Conservation (phyloP, 2,113 vertebrate genomes). For the Ancistrus triradiatus region DNA sequence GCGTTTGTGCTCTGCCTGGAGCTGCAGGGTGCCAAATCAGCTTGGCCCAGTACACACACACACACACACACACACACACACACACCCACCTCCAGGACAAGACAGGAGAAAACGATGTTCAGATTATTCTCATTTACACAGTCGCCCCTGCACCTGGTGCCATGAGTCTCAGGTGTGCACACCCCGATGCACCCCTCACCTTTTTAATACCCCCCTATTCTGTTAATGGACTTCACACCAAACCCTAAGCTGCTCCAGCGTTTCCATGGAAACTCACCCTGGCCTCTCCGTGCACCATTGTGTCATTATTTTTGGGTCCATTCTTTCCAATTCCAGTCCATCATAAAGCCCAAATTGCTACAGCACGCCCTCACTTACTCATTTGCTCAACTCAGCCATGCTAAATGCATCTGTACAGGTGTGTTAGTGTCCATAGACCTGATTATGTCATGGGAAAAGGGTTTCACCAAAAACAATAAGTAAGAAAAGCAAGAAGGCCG, state of each 20-base stretch:
- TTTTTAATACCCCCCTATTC: conserved; percentile 11
- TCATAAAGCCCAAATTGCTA: not conserved
- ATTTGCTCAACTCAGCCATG: conserved; percentile 6
- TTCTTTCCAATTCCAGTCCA: conserved; percentile 35
- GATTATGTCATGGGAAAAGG: conserved; percentile 24
- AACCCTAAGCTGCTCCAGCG: conserved; percentile 47
- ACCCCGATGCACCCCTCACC: conserved; percentile 20
- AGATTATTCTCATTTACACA: conserved; percentile 66
- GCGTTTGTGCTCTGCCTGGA: conserved; percentile 44
- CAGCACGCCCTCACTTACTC: conserved; percentile 30
- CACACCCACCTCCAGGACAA: conserved; percentile 46
- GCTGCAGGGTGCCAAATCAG: conserved; percentile 67
- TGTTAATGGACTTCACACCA: conserved; percentile 15
- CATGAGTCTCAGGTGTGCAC: conserved; percentile 69
- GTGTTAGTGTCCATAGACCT: not conserved
- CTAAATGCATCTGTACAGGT: conserved; percentile 21
- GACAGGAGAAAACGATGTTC: no score
- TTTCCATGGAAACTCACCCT: conserved; percentile 62
- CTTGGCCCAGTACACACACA: conserved; percentile 47
- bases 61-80: conserved; percentile 17
- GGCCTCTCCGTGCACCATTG: conserved; percentile 57
- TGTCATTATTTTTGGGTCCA: conserved; percentile 13
- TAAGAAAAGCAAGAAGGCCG: not conserved
- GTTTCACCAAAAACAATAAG: conserved; percentile 27
- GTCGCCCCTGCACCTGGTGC: conserved; percentile 64